Evolutionary conservation across 2,888 invertebrate species (phyloP).

Genomic region (Phengaris alcon): DNA sequence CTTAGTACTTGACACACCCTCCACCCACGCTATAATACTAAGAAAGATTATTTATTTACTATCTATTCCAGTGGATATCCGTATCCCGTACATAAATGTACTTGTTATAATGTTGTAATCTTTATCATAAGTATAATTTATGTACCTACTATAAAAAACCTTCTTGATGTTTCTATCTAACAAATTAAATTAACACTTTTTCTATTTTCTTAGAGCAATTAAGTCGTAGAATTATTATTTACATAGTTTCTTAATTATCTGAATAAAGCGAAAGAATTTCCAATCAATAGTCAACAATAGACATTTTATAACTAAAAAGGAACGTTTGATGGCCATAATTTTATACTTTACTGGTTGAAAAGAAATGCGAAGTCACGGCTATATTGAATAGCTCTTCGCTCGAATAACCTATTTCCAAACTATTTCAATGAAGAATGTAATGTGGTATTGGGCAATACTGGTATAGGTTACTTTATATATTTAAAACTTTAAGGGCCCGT

Average conservation of each 20-base stretch:
- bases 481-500: no score
- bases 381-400: conserved; percentile 21
- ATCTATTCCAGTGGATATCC: neutral
- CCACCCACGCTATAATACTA: neutral
- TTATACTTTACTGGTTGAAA: neutral
- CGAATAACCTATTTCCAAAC: neutral
- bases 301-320: neutral
- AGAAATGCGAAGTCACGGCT: conserved; percentile 13
- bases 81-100: neutral
- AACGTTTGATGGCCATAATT: conserved; percentile 12
- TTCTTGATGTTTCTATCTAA: neutral
- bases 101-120: neutral
- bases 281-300: conserved; percentile 28
- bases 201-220: neutral
- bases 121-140: no score
- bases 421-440: conserved; percentile 31
- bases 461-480: no score
- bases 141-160: neutral
- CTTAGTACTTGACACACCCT: neutral
- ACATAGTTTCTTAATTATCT: neutral
- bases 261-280: neutral
- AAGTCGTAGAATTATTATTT: neutral
- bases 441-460: conserved; percentile 35
- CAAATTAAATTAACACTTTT: neutral
- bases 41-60: neutral